Percentiles rank a stretch among this genome's conserved stretches.
Evolutionary conservation across 2,113 vertebrate species (phyloP).

Genomic region (Trochalopteron elliotii): DNA sequence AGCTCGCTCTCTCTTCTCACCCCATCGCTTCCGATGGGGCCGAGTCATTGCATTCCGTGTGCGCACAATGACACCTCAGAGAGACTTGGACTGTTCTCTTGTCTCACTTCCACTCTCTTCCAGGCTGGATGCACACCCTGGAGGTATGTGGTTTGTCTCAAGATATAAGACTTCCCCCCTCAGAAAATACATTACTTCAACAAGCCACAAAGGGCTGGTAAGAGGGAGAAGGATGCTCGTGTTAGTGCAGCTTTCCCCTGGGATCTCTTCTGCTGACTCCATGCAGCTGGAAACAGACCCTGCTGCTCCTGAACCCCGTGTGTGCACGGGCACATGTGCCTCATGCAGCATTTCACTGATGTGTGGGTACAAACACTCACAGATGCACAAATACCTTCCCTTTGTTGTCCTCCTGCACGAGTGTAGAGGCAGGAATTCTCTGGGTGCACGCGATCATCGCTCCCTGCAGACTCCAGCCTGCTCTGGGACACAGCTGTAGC

Average conservation of each 20-base stretch:
- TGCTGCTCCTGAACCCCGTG: neutral
- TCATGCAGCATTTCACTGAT: neutral
- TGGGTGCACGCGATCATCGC: rapidly evolving
- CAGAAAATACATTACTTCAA: slow-evolving; percentile 51
- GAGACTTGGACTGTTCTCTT: slow-evolving; percentile 61
- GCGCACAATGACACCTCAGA: slow-evolving; percentile 49
- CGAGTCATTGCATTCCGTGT: neutral
- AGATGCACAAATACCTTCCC: neutral
- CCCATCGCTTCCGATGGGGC: slow-evolving; percentile 64
- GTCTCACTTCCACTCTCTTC: slow-evolving; percentile 63
- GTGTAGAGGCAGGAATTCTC: neutral
- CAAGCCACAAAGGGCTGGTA: slow-evolving; percentile 44
- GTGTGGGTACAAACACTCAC: neutral
- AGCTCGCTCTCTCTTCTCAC: slow-evolving; percentile 56
- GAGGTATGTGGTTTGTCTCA: slow-evolving; percentile 70
- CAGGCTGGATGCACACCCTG: slow-evolving; percentile 62
- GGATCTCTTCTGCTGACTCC: neutral
- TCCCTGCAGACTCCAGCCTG: neutral
- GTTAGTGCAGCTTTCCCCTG: slow-evolving; percentile 3
- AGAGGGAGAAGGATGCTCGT: neutral
- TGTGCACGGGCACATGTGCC: neutral
- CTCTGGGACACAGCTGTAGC: neutral
- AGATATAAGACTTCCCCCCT: slow-evolving; percentile 67
- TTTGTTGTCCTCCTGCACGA: neutral
- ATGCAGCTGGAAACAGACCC: slow-evolving; percentile 2